A percentile compares a stretch with the other conserved stretches of the same genome.
phyloP scores from a whole-genome alignment of 2,113 vertebrate species.

The Chloroceryle aenea region DNA sequence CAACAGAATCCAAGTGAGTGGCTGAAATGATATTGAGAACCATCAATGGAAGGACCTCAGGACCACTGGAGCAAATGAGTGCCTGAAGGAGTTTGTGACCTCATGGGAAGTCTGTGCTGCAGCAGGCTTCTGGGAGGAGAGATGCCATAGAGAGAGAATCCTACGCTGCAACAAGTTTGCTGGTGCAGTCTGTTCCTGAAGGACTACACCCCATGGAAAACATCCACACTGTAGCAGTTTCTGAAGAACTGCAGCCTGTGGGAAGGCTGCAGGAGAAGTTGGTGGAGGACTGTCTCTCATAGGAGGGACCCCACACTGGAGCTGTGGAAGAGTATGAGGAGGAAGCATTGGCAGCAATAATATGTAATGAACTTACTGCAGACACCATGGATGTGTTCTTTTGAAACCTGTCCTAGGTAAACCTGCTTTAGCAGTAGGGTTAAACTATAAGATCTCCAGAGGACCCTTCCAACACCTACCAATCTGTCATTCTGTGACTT shows the following conservation, averaged over 20 bases:
- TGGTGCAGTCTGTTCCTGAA: not conserved
- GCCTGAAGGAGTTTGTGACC: not conserved
- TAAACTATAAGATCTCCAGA: too few relatives aligned
- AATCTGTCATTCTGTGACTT: not conserved
- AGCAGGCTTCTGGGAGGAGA: not conserved
- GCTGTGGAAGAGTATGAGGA: not conserved
- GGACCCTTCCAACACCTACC: too few relatives aligned
- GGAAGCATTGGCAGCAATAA: rapidly evolving
- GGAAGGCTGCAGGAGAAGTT: not conserved
- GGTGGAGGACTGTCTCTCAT: not conserved
- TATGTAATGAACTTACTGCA: not conserved
- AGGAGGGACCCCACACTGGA: not conserved
- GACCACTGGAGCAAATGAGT: not conserved
- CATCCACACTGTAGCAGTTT: not conserved
- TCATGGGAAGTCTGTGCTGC: not conserved
- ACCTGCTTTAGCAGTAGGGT: not conserved
- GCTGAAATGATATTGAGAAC: not conserved
- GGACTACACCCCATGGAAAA: not conserved
- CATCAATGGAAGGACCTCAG: not conserved
- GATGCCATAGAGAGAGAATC: not conserved
- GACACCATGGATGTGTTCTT: not conserved
- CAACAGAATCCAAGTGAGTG: slow-evolving; percentile 34
- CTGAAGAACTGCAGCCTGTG: not conserved
- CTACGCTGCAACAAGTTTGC: not conserved
- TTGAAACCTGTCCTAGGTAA: not conserved